Conservation (phyloP, 2,797 vertebrate species). For the Melanotaenia parkinsoni region DNA sequence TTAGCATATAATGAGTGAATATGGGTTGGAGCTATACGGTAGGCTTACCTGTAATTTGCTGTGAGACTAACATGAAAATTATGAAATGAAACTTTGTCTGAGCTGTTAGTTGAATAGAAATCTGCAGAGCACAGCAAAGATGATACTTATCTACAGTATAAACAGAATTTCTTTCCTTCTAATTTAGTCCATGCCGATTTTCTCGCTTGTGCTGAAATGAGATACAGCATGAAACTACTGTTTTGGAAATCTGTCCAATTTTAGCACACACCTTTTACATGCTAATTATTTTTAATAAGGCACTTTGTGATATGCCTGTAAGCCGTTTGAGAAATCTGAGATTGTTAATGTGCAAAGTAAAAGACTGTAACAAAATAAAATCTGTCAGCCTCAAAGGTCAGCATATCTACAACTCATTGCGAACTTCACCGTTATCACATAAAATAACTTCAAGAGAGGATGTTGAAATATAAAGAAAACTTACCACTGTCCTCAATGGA, state of each 20-base stretch:
- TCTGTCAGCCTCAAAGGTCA: slow-evolving; percentile 11
- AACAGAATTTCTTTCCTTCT: slow-evolving; percentile 11
- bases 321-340: slow-evolving; percentile 9
- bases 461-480: slow-evolving; percentile 46
- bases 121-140: slow-evolving; percentile 22
- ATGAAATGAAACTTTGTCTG: slow-evolving; percentile 3
- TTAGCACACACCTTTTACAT: slow-evolving; percentile 19
- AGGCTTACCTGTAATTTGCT: slow-evolving; percentile 9
- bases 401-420: slow-evolving; percentile 12
- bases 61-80: slow-evolving; percentile 29
- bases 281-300: slow-evolving; percentile 25
- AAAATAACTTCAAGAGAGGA: slow-evolving; percentile 8
- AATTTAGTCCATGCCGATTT: slow-evolving; percentile 12
- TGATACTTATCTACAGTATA: slow-evolving; percentile 12
- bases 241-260: slow-evolving; percentile 22
- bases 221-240: slow-evolving; percentile 10
- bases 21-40: slow-evolving; percentile 5
- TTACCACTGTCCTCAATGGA: slow-evolving; percentile 92
- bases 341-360: slow-evolving; percentile 13
- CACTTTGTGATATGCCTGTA: slow-evolving; percentile 7
- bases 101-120: slow-evolving; percentile 19
- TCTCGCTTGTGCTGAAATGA: slow-evolving; percentile 19
- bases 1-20: slow-evolving; percentile 36
- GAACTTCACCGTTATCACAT: not conserved
- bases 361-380: slow-evolving; percentile 12